phyloP scores from a whole-genome alignment of 2,113 vertebrate species.

The Columba janthina region DNA sequence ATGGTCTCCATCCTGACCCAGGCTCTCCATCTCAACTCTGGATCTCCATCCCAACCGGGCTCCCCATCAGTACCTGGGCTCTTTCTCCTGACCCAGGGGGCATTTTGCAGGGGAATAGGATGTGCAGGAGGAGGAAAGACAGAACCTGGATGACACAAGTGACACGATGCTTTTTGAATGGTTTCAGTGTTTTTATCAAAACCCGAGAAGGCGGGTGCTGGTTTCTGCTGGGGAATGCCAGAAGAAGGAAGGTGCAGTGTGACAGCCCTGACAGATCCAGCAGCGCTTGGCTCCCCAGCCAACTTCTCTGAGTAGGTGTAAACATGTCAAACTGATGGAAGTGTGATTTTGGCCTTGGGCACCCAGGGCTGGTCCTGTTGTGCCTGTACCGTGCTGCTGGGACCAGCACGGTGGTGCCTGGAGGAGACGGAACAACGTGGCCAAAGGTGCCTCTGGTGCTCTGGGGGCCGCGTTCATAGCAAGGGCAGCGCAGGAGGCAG shows the following conservation, averaged over 20 bases:
- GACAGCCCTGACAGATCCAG: neutral
- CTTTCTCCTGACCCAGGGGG: no score
- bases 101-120: neutral
- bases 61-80: no score
- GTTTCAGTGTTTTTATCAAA: neutral
- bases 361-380: rapidly evolving
- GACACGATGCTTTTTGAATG: no score
- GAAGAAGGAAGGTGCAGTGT: neutral
- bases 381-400: neutral
- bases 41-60: no score
- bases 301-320: neutral
- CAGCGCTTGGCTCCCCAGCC: neutral
- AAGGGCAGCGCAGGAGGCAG: rapidly evolving
- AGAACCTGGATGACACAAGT: neutral
- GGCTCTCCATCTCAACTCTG: neutral
- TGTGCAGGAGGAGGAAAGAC: neutral
- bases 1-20: no score
- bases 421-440: neutral
- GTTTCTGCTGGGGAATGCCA: neutral
- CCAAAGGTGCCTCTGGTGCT: neutral
- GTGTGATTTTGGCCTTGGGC: neutral
- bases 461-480: rapidly evolving
- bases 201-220: neutral
- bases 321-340: no score
- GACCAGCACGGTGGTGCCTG: neutral